Base-by-base conservation (phyloP, 2,797 vertebrate species). In the Labeo calbasu region DNA sequence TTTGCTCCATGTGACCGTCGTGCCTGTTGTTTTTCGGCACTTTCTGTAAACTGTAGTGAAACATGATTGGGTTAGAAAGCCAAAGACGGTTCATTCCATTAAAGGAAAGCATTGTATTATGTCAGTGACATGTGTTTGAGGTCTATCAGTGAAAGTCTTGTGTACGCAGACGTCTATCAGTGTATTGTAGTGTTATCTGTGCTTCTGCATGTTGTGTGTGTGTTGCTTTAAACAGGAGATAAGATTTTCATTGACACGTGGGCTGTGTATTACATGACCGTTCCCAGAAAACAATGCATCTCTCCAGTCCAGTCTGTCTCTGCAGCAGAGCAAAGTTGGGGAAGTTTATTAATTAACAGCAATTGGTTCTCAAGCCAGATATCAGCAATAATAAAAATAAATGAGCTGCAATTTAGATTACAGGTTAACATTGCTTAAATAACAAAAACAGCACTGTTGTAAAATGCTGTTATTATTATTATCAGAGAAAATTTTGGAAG, bases 211-310 rank as follows among this genome's bases (percentile, higher is more conserved):
- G 43, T 14, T 43, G 75, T 11, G 66, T 57, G 77, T 59, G 40
- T 46, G 14, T 82, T 43, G 79, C 69, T 76, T 68, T 80, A 2
- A 40, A 50, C 46, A 12, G 43, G 17, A 88, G 84, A 88, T 88
- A 79, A 84, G 61, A 75, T 28, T 46, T 48, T 32, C 57, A 10
- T 63, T 83, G 48, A 17, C 36, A 5, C 66, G 28, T 63, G 72
- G 65, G 53, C 2, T 21, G 51, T 25, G 14, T 77, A 7, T 46
- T 51, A 53, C 7, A 7, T 63, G 55, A 28, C 21, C 23, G 14
- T 69, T 23, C 10, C 46, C 19, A 40, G 23, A 79, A 75, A 11
- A 48, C 17, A 15, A 32, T 36, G 12, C n/a, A 21, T 28, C 25
- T 59, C 55, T 70, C 21, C 28, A 59, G 5, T 48, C 14, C 32